A percentile compares a stretch with the other conserved stretches of the same genome.
phyloP scores from a whole-genome alignment of 2,113 vertebrate genomes.

The Donacobius atricapilla region DNA sequence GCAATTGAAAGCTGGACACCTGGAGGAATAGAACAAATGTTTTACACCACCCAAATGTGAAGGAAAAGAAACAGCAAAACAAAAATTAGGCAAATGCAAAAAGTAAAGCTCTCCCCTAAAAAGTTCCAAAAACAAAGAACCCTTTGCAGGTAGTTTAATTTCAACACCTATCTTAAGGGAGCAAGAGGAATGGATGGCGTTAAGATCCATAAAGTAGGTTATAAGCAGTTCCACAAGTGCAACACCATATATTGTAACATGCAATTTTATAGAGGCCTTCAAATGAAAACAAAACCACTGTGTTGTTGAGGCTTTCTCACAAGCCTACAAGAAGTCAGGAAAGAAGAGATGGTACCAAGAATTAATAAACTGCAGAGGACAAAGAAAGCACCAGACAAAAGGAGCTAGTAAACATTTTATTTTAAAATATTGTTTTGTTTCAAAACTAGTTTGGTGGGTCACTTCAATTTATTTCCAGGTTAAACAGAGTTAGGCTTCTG shows the following conservation, averaged over 20 bases:
- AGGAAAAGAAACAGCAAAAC: background rate
- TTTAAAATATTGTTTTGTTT: background rate
- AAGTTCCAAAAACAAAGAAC: background rate
- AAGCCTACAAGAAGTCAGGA: background rate
- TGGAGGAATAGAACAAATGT: background rate
- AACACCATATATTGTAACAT: background rate
- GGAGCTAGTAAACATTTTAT: background rate
- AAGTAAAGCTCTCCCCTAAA: background rate
- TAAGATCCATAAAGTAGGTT: slow-evolving; percentile 60
- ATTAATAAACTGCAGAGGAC: background rate
- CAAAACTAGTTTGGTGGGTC: background rate
- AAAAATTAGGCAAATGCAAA: background rate
- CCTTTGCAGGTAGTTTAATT: background rate
- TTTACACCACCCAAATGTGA: background rate
- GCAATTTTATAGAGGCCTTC: slow-evolving; percentile 3
- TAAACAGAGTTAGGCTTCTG: background rate
- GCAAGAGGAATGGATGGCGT: background rate
- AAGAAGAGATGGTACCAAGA: background rate
- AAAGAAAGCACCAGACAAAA: background rate
- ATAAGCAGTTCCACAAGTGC: slow-evolving; percentile 45
- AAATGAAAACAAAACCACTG: slow-evolving; percentile 31
- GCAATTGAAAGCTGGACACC: background rate
- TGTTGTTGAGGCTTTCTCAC: background rate
- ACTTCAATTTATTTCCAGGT: background rate
- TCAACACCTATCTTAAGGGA: background rate